phyloP scores from a whole-genome alignment of 2,797 vertebrate genomes.

The Cryptoblepharus egeriae region DNA sequence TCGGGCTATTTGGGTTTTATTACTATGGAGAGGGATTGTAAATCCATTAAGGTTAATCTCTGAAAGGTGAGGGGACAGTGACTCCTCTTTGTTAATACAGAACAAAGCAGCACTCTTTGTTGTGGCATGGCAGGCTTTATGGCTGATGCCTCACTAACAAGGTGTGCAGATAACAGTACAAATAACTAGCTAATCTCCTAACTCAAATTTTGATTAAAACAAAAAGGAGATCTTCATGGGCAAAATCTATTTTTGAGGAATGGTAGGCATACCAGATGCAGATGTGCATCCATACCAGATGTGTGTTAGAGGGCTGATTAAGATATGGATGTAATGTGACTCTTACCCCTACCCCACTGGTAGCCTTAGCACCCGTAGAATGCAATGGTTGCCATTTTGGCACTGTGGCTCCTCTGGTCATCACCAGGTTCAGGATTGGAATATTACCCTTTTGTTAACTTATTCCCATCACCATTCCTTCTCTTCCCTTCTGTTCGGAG shows the following conservation, averaged over 20 bases:
- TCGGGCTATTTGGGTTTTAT: neutral
- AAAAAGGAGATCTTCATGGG: neutral
- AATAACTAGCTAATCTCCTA: constrained; percentile 8
- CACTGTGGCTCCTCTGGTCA: too few species aligned
- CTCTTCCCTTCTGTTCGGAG: neutral
- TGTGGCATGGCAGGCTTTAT: constrained; percentile 20
- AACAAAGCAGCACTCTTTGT: neutral
- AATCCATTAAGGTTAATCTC: constrained; percentile 36
- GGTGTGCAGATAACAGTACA: neutral
- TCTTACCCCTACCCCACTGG: too few species aligned
- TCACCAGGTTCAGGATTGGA: too few species aligned
- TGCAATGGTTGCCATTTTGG: too few species aligned
- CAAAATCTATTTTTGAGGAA: neutral
- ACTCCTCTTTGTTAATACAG: constrained; percentile 20
- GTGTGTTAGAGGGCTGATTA: neutral
- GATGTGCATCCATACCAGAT: neutral
- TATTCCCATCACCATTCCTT: neutral
- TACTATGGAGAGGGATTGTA: constrained; percentile 5
- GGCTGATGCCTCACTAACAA: constrained; percentile 9
- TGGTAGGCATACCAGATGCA: neutral
- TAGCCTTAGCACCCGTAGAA: too few species aligned
- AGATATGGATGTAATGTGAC: too few species aligned
- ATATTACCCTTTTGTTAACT: too few species aligned
- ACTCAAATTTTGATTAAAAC: constrained; percentile 25
- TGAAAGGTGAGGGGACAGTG: constrained; percentile 21